These are phyloP conservation scores for Temnothorax nylanderi DNA, from an alignment of 1,140 invertebrate genomes.

Conservation along the genomic window DNA sequence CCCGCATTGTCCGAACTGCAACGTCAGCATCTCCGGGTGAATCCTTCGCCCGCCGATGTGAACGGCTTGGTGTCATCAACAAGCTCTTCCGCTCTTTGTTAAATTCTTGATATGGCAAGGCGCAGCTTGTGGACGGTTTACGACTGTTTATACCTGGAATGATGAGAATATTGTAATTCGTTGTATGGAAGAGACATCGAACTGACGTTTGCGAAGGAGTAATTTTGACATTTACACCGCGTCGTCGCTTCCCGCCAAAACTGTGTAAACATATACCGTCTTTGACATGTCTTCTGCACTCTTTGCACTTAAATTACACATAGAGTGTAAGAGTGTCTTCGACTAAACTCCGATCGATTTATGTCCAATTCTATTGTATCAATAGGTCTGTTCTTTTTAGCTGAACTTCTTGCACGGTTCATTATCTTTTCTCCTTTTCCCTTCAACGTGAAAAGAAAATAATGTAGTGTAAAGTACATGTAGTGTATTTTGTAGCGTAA, in stretches of 20 bases:
- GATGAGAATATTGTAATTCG: neutral
- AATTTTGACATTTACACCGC: neutral
- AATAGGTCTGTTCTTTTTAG: too few relatives aligned
- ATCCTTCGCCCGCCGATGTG: neutral
- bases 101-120: neutral
- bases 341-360: too few relatives aligned
- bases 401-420: too few relatives aligned
- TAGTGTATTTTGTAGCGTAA: too few relatives aligned
- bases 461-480: too few relatives aligned
- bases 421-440: too few relatives aligned
- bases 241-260: neutral
- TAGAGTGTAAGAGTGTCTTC: too few relatives aligned
- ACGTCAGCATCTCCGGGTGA: conserved; percentile 78
- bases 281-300: too few relatives aligned
- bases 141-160: neutral
- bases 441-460: too few relatives aligned
- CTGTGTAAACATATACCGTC: neutral
- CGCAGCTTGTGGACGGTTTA: neutral
- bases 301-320: too few relatives aligned
- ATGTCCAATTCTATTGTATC: too few relatives aligned
- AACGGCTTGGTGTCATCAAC: neutral
- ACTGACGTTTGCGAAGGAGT: neutral
- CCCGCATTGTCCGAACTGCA: conserved; percentile 88
- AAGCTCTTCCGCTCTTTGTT: neutral
- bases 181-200: neutral